Evolutionary conservation across 2,888 invertebrate genomes (phyloP).

Genomic region (Stenotaenia linearis): DNA sequence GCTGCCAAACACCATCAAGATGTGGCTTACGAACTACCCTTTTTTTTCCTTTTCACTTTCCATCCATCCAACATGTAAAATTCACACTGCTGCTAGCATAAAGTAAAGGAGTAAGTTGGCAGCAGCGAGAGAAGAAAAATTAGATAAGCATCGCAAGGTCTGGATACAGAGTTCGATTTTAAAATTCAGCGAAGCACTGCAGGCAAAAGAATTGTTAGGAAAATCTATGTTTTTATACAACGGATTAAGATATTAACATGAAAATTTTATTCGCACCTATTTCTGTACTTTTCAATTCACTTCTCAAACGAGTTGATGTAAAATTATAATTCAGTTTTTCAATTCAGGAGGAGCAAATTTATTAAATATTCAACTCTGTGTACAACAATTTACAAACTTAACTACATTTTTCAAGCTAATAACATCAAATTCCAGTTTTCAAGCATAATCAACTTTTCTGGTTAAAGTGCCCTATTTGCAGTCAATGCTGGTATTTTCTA

Average conservation of each 20-base stretch:
- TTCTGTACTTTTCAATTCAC: not conserved
- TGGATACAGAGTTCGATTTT: not conserved
- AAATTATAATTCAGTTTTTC: too few relatives aligned
- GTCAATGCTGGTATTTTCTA: too few relatives aligned
- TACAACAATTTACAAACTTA: too few relatives aligned
- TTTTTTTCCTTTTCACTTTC: not conserved
- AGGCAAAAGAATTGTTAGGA: not conserved
- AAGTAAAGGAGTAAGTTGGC: not conserved
- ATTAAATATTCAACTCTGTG: too few relatives aligned
- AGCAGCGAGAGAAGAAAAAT: not conserved
- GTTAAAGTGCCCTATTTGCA: too few relatives aligned
- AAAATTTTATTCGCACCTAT: not conserved
- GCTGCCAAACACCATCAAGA: conserved; percentile 21
- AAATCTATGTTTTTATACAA: not conserved
- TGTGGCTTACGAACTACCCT: not conserved
- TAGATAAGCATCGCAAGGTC: conserved; percentile 20
- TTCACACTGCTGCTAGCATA: conserved; percentile 13
- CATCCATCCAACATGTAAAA: conserved; percentile 6
- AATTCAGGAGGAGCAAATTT: too few relatives aligned
- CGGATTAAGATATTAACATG: not conserved
- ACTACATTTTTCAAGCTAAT: too few relatives aligned
- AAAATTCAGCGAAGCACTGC: not conserved
- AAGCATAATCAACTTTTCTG: too few relatives aligned
- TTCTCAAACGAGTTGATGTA: not conserved
- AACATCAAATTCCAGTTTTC: too few relatives aligned